phyloP scores from a whole-genome alignment of 2,888 invertebrate species.

The Smittia aterrima region DNA sequence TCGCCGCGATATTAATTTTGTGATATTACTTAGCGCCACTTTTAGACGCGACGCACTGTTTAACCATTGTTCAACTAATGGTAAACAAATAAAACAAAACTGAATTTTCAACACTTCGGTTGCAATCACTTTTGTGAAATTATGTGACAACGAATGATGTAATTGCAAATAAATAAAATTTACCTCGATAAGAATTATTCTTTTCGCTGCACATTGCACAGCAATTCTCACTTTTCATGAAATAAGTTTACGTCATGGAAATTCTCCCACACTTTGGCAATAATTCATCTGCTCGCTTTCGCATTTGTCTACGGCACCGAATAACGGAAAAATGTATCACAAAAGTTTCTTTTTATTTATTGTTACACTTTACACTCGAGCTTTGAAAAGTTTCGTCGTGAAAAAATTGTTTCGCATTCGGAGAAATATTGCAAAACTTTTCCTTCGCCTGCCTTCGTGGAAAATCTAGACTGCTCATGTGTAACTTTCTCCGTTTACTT shows the following conservation, averaged over 20 bases:
- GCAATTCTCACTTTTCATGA: not conserved
- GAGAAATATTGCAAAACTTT: conserved; percentile 18
- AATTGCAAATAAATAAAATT: no score
- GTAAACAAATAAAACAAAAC: no score
- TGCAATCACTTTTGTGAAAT: no score
- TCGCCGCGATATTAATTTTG: no score
- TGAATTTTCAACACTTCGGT: no score
- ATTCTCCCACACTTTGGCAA: not conserved
- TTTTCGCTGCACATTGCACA: no score
- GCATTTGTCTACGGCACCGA: conserved; percentile 1
- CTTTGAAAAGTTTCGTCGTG: conserved; percentile 6
- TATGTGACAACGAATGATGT: no score
- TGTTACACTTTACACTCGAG: conserved; percentile 18
- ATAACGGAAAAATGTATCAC: conserved; percentile 12
- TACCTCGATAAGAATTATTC: no score
- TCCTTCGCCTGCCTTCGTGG: not conserved
- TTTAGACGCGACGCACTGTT: no score
- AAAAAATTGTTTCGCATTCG: not conserved
- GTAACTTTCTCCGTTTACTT: not conserved
- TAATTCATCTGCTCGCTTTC: not conserved
- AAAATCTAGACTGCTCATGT: not conserved
- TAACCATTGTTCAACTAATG: no score
- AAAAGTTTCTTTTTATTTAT: conserved; percentile 22
- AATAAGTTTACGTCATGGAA: not conserved
- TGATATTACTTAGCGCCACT: no score